Base-by-base conservation (phyloP, 2,797 vertebrate genomes). In the Dipus sagitta region DNA sequence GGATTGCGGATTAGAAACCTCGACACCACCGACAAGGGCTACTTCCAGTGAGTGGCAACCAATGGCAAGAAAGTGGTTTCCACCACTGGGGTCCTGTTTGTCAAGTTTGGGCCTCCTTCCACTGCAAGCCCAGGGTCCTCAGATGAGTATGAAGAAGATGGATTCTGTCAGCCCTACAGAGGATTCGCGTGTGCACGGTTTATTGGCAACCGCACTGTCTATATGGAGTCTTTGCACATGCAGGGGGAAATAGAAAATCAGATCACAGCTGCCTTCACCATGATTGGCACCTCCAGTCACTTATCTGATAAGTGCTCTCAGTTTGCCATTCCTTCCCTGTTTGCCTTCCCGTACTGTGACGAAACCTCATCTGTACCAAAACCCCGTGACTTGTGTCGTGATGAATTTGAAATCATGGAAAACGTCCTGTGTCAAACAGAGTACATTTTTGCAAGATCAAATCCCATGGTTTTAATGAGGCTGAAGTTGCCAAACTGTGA, bases 201-300 rank as follows among this genome's bases (percentile, higher is more conserved):
- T 96, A 99, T 99, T 24, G 99, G 99, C 0, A 99, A 99, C 97
- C 98, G 99, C 90, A 99, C 99, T 94, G 99, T 99, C 97, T 99
- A 99, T 11, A 99, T 99, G 94, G 99, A 99, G 95, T 99, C 99
- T 9, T 95, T 99, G 97, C 99, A 99, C 96, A 99, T 99, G 99
- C 99, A 99, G 97, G 99, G 99, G 0, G 99, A 99, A 96, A 99
- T 99, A 76, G 99, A 99, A 98, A 99, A 99, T 74, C 99, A 99
- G 97, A 99, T 99, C 83, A 99, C 99, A 99, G 99, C 99, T 13
- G 99, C 99, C 85, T 99, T 99, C 98, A 99, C 99, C 95, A 99
- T 99, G 99, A 99, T 99, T 30, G 99, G 99, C 95, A 99, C 99
- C 0, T 99, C 99, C 97, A 99, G 99, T 97, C 99, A 99, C 80